Evolutionary conservation across 2,888 invertebrate species (phyloP), one percentile per base, ranked within the genome.

Genomic region (Nysson spinosus): DNA sequence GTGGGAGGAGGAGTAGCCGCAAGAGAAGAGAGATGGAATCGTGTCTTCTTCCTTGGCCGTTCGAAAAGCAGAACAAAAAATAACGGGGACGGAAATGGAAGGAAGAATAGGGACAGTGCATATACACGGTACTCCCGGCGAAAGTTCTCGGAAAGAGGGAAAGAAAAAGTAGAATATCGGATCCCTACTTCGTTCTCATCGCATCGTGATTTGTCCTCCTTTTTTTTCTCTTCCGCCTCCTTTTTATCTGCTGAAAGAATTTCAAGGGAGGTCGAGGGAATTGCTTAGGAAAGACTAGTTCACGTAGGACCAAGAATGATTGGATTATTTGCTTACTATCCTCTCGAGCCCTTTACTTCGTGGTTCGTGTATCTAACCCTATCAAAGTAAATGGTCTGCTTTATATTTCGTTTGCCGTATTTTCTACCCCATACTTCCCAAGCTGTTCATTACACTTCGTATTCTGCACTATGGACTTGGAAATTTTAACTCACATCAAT

Each of bases 241-340:
- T 20, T 12, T 26, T 47, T 30, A 32, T 37, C 30, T 50, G 50
- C 30, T 35, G 55, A 65, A 67, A 57, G 55, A 65, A 75, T 71
- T 62, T 54, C 43, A 58, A 43, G 16, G 54, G 37, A 50, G 32
- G 28, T 32, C 40, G 39, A 16, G 22, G 32, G 28, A 28, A 28
- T 19, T 4, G 30, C 14, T 30, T 30, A 5, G 17, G 40, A 40
- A 9, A 35, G 16, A n/a, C n/a, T n/a, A n/a, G n/a, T n/a, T n/a
- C n/a, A 26, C 34, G 51, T 56, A 67, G 52, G 54, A 64, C 50
- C 52, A 43, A 35, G 49, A 50, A 67, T 80, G 78, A 82, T 82
- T 82, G 78, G 76, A 82, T 81, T 82, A 82, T 82, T 82, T 80
- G 79, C 75, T 76, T 73, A 72, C 74, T 73, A 60, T 63, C 72